Base-by-base conservation (phyloP, 2,797 vertebrate genomes). In the Okamejei kenojei region DNA sequence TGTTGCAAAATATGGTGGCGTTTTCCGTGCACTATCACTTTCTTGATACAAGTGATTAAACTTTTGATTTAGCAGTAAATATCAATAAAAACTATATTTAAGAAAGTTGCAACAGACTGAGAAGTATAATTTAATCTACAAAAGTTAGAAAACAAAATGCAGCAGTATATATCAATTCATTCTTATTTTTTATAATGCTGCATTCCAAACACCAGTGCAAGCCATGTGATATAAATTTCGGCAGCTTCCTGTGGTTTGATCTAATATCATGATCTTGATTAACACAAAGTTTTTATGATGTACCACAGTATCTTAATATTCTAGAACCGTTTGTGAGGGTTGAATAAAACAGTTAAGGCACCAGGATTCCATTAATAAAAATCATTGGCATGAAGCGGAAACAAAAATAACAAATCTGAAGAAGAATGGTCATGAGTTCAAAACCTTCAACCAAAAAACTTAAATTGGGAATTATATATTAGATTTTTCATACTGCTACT, bases 371-470 rank as follows among this genome's bases (percentile, higher is more conserved):
- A 32, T 45, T 15, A 91, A 73, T 45, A 90, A 45, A 90, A 91
- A 71, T 29, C 5, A 54, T 19, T 32, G 71, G 11, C 2, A 71
- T 91, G 7, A 73, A 91, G 32, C 19, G 8, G 3, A 29, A 1
- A 45, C 32, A 73, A 32, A 73, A 91, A 88, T 21, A 38, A 10
- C 35, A 3, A 71, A 17, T 26, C 38, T 91, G 35, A 32, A 61
- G 71, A 71, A 17, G 86, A 90, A n/a, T 35, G 29, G 1, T 71
- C 13, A 65, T 7, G 63, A 35, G 73, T 35, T 26, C 45, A 21
- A 91, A 38, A 90, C 88, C 19, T 90, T 21, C n/a, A 68, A 63
- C 65, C 63, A 91, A 63, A 73, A 68, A 91, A 73, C 35, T 45
- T 45, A 35, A 45, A 10, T 73, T 45, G n/a, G 23, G 54, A 58